Percentiles rank a stretch among this genome's conserved stretches.
Evolutionary conservation across 2,797 vertebrate species (phyloP).

Genomic region (Orientallactaga sibirica): DNA sequence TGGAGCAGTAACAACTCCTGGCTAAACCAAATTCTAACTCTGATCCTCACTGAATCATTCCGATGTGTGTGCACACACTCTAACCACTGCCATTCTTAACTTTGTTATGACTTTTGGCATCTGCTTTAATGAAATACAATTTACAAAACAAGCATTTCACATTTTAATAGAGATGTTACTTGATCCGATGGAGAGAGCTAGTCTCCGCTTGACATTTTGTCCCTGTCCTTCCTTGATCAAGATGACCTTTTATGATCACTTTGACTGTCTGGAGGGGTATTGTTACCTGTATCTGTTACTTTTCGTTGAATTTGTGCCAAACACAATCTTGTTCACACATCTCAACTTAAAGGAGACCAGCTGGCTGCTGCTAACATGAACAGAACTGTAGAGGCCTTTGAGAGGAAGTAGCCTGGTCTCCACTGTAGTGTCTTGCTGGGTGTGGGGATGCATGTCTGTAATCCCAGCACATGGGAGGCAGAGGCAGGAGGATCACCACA

Average conservation of each 20-base stretch:
- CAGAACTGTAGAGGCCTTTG: background rate
- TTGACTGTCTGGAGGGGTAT: background rate
- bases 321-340: background rate
- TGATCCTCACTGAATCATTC: background rate
- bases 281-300: slow-evolving; percentile 8
- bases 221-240: slow-evolving; percentile 12
- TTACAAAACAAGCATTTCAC: background rate
- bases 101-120: background rate
- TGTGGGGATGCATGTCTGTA: background rate
- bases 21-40: background rate
- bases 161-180: slow-evolving; percentile 18
- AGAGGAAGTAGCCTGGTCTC: background rate
- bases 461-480: background rate
- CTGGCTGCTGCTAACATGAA: background rate
- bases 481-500: background rate
- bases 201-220: background rate
- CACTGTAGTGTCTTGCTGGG: background rate
- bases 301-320: slow-evolving; percentile 14
- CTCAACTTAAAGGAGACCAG: background rate
- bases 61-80: background rate
- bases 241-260: background rate
- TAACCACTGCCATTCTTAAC: background rate
- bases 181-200: background rate
- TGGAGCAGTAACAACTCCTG: background rate
- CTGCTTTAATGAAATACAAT: slow-evolving; percentile 42